phyloP scores from a whole-genome alignment of 1,140 invertebrate genomes.

The Meloidogyne hapla region DNA sequence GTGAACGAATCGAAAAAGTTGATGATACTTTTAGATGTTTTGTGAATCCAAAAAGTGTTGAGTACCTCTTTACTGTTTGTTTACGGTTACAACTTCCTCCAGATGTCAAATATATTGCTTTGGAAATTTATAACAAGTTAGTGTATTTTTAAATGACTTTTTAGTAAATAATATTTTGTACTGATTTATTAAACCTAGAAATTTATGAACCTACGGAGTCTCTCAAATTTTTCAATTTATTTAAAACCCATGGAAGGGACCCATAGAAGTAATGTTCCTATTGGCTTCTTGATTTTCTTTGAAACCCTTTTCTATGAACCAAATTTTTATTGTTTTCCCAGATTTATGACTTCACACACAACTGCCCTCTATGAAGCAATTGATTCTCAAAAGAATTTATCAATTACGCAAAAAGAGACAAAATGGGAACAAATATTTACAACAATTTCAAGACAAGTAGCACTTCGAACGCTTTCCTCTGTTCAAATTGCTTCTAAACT shows the following conservation, averaged over 20 bases:
- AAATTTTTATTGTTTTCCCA: too few species aligned
- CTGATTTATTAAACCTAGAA: too few species aligned
- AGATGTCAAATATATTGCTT: conserved; percentile 37
- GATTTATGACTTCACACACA: conserved; percentile 32
- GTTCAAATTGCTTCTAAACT: conserved; percentile 40
- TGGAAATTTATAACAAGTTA: conserved; percentile 39
- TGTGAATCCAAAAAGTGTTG: conserved; percentile 30
- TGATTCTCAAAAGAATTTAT: neutral
- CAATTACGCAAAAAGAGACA: conserved; percentile 18
- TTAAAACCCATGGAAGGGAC: too few species aligned
- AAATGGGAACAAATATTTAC: conserved; percentile 39
- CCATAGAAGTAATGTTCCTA: too few species aligned
- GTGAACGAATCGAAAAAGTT: conserved; percentile 29
- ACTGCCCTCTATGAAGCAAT: conserved; percentile 18
- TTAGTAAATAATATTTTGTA: neutral
- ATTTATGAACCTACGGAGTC: too few species aligned
- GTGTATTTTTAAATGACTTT: neutral
- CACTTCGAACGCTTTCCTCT: conserved; percentile 31
- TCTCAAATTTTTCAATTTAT: too few species aligned
- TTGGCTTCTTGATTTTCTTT: too few species aligned
- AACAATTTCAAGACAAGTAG: conserved; percentile 35
- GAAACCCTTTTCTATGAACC: too few species aligned
- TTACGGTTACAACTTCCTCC: conserved; percentile 35
- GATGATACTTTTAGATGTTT: conserved; percentile 30
- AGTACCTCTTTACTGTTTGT: conserved; percentile 40